Percentiles rank a stretch among this genome's conserved stretches.
Evolutionary conservation across 92 coral and sea anemone species (phyloP).

Genomic region (Umimayanthus chanpuru): DNA sequence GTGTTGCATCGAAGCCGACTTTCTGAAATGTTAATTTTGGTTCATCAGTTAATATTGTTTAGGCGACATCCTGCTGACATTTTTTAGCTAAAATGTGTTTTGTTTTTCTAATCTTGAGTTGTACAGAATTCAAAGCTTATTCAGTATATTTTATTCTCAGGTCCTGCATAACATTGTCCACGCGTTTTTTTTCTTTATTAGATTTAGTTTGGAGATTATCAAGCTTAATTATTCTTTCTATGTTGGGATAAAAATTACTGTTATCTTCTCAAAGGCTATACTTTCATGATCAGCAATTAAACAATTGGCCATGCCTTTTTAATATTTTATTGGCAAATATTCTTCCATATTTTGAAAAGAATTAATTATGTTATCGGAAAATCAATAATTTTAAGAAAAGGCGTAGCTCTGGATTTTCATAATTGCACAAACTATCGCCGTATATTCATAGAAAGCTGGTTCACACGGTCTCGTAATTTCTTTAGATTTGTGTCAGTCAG

Average conservation of each 20-base stretch:
- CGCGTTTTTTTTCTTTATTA: no score
- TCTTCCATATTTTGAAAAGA: neutral
- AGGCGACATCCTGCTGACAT: neutral
- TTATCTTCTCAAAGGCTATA: neutral
- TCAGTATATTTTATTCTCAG: neutral
- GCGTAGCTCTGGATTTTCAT: neutral
- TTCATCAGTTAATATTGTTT: neutral
- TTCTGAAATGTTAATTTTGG: neutral
- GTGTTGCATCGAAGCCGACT: neutral
- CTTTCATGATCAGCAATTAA: neutral
- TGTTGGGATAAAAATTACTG: neutral
- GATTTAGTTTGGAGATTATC: neutral
- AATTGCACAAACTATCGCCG: neutral
- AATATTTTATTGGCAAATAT: constrained; percentile 15
- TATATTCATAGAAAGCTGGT: neutral
- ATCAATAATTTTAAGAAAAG: neutral
- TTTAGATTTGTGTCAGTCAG: neutral
- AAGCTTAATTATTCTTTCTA: neutral
- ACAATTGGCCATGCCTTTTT: constrained; percentile 11
- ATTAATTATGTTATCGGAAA: neutral
- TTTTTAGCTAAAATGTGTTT: neutral
- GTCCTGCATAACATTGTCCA: no score
- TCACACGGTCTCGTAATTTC: neutral
- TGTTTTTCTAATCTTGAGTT: neutral
- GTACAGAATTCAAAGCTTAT: neutral